These are phyloP conservation scores for Chitala chitala DNA, from an alignment of 2,113 vertebrate genomes.

Conservation along the genomic window DNA sequence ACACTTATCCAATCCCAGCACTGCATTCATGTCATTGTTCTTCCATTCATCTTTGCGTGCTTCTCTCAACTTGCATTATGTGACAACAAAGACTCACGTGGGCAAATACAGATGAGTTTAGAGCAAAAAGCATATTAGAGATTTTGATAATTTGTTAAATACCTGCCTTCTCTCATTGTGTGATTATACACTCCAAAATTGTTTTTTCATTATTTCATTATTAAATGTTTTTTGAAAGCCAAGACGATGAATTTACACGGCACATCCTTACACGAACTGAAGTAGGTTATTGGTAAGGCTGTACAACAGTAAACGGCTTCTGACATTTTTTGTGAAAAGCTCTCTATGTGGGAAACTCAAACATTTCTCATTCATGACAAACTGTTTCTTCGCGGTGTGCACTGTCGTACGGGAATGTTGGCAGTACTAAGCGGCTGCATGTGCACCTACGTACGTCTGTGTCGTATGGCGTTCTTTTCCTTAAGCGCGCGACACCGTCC, in stretches of 20 bases:
- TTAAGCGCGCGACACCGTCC: slow-evolving; percentile 17
- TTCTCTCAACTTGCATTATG: background rate
- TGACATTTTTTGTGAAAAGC: background rate
- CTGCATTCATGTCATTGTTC: too few relatives aligned
- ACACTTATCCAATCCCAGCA: too few relatives aligned
- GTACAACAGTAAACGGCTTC: background rate
- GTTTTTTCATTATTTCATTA: background rate
- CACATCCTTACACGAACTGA: background rate
- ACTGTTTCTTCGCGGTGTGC: background rate
- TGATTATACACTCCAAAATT: too few relatives aligned
- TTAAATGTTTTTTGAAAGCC: background rate
- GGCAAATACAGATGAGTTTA: too few relatives aligned
- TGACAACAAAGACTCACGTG: too few relatives aligned
- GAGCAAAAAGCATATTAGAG: too few relatives aligned
- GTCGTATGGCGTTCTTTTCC: background rate
- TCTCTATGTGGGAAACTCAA: background rate
- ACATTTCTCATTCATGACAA: background rate
- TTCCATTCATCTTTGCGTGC: too few relatives aligned
- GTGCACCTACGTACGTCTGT: background rate
- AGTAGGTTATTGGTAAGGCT: background rate
- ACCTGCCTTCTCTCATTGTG: too few relatives aligned
- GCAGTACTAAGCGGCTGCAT: background rate
- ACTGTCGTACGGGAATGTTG: background rate
- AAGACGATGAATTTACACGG: background rate
- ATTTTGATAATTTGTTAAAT: too few relatives aligned